A percentile compares a stretch with the other conserved stretches of the same genome.
These are phyloP conservation scores for Sebastes minor DNA, from an alignment of 2,797 vertebrate species.

Conservation along the genomic window DNA sequence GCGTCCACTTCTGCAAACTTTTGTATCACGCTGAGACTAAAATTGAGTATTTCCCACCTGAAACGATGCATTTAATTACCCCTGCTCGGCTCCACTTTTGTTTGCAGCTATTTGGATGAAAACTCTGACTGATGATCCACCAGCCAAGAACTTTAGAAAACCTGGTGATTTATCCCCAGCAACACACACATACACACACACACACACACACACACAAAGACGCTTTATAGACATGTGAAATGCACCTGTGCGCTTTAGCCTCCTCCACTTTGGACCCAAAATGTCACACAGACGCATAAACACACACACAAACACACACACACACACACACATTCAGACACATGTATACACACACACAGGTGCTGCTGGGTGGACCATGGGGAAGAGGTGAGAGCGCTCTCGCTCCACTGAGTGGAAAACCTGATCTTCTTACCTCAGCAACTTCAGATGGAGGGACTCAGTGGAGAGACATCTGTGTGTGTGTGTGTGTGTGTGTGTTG, in stretches of 20 bases:
- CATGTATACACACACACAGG: constrained; percentile 53
- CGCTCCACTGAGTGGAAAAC: constrained; percentile 85
- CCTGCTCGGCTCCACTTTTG: constrained; percentile 13
- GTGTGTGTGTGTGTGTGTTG: constrained; percentile 8
- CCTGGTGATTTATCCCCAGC: constrained; percentile 34
- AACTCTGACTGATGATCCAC: constrained; percentile 1
- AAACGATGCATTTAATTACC: constrained; percentile 33
- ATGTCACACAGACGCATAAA: constrained; percentile 60
- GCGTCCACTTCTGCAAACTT: constrained; percentile 37
- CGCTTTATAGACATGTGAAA: constrained; percentile 46
- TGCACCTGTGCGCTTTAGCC: constrained; percentile 57
- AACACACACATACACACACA: constrained; percentile 11
- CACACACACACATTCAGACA: constrained; percentile 31
- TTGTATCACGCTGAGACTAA: constrained; percentile 12
- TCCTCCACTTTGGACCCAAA: constrained; percentile 53
- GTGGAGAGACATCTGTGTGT: constrained; percentile 71
- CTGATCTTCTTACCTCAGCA: constrained; percentile 86
- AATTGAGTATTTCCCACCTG: constrained; percentile 24
- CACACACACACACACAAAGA: not conserved
- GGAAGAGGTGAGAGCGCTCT: constrained; percentile 77
- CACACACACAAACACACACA: constrained; percentile 22
- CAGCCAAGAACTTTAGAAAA: constrained; percentile 19
- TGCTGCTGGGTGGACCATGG: constrained; percentile 75
- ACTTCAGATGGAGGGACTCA: constrained; percentile 76
- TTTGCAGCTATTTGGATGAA: constrained; percentile 21